phyloP scores from a whole-genome alignment of 2,888 invertebrate genomes.

The Mesochorus sp. region DNA sequence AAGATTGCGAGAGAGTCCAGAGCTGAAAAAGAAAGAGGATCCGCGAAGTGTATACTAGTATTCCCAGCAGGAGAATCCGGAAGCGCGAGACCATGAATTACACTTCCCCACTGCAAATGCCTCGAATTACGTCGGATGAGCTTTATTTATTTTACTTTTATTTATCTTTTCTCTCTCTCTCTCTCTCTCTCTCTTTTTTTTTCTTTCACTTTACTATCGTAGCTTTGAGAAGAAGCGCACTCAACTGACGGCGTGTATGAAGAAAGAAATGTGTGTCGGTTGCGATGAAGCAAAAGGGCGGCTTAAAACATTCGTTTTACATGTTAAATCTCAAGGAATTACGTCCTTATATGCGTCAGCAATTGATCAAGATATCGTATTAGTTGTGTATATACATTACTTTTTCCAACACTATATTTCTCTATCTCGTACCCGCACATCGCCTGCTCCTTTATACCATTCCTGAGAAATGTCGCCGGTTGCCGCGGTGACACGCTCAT shows the following conservation, averaged over 20 bases:
- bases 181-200: not conserved
- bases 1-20: not conserved
- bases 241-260: not conserved
- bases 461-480: not conserved
- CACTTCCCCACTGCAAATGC: slow-evolving; percentile 61
- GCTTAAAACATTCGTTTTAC: too few relatives aligned
- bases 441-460: not conserved
- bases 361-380: not conserved
- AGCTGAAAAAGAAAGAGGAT: slow-evolving; percentile 31
- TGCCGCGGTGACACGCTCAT: not conserved
- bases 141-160: slow-evolving; percentile 57
- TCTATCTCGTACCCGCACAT: not conserved
- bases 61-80: slow-evolving; percentile 46
- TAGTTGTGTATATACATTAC: not conserved
- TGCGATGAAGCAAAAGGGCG: not conserved
- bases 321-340: not conserved
- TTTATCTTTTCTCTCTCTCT: slow-evolving; percentile 25
- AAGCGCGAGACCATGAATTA: slow-evolving; percentile 63
- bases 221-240: not conserved
- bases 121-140: slow-evolving; percentile 67
- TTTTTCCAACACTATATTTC: too few relatives aligned
- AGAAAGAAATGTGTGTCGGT: not conserved
- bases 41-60: slow-evolving; percentile 28
- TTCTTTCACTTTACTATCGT: not conserved
- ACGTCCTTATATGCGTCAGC: not conserved